Conservation (phyloP, 2,888 invertebrate genomes). For the Pheosia tremula region DNA sequence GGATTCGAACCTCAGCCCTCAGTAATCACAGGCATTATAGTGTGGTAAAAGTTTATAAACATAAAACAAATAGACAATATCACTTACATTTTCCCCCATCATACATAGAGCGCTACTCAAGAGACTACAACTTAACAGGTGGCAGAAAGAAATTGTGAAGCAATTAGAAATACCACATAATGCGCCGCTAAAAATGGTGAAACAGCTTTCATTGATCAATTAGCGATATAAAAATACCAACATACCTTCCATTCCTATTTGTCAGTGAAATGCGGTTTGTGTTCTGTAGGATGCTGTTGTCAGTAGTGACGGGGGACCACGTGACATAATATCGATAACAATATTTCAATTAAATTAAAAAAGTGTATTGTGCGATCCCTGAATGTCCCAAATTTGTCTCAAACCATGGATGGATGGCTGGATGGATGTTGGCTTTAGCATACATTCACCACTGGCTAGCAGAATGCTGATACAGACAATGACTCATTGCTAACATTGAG, state of each 20-base stretch:
- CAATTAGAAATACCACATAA: constrained; percentile 8
- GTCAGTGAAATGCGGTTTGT: neutral
- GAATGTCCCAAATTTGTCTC: neutral
- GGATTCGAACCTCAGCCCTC: no score
- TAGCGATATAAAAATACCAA: constrained; percentile 9
- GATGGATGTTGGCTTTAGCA: no score
- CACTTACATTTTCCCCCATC: no score
- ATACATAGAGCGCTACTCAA: no score
- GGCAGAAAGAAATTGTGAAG: constrained; percentile 1
- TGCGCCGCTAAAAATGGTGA: neutral
- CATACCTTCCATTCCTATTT: constrained; percentile 9
- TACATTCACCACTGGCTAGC: no score
- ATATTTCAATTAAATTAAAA: neutral
- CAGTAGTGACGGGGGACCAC: neutral
- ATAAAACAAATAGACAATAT: no score
- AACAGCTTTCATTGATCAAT: constrained; percentile 9
- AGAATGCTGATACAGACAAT: no score
- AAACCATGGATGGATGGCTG: no score
- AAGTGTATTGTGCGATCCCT: no score
- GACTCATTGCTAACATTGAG: no score
- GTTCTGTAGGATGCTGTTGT: neutral
- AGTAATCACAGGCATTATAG: no score
- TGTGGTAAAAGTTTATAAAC: no score
- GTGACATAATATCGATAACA: neutral
- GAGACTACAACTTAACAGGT: neutral